Evolutionary conservation across 2,797 vertebrate species (phyloP).

Genomic region (Tinamus major): DNA sequence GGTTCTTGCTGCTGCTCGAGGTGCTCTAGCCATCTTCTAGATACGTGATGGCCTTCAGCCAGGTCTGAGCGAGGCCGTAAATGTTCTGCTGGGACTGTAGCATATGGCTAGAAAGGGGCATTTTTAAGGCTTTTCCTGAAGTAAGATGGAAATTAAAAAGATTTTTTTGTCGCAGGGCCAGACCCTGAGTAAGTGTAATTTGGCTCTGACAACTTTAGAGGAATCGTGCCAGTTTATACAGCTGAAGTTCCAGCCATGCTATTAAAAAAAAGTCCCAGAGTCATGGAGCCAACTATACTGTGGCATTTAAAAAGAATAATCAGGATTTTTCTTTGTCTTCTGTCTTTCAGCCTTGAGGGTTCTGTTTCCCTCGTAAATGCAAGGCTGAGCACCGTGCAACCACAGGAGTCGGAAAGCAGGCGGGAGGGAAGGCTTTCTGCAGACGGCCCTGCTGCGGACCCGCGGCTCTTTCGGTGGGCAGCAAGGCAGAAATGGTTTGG

Average conservation of each 20-base stretch:
- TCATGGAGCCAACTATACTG: background rate
- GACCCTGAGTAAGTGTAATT: constrained; percentile 41
- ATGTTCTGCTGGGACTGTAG: constrained; percentile 32
- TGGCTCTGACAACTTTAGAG: background rate
- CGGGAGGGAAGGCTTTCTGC: background rate
- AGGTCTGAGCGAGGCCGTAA: background rate
- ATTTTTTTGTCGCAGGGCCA: constrained; percentile 62
- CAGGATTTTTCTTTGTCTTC: background rate
- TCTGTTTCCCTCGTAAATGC: background rate
- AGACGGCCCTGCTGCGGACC: background rate
- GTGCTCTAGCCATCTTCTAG: background rate
- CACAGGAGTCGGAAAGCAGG: background rate
- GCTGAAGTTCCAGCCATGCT: constrained; percentile 53
- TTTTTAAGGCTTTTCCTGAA: constrained; percentile 45
- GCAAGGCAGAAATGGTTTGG: background rate
- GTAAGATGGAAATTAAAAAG: constrained; percentile 56
- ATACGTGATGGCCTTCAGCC: background rate
- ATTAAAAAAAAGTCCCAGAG: background rate
- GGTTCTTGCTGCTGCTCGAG: background rate
- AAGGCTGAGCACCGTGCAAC: background rate
- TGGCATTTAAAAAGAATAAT: background rate
- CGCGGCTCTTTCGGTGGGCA: background rate
- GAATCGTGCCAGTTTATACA: constrained; percentile 45
- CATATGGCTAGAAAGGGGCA: background rate
- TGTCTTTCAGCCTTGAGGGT: background rate